Evolutionary conservation across 2,797 vertebrate species (phyloP), one percentile per base, ranked within the genome.

Genomic region (Orestias chungarensis): DNA sequence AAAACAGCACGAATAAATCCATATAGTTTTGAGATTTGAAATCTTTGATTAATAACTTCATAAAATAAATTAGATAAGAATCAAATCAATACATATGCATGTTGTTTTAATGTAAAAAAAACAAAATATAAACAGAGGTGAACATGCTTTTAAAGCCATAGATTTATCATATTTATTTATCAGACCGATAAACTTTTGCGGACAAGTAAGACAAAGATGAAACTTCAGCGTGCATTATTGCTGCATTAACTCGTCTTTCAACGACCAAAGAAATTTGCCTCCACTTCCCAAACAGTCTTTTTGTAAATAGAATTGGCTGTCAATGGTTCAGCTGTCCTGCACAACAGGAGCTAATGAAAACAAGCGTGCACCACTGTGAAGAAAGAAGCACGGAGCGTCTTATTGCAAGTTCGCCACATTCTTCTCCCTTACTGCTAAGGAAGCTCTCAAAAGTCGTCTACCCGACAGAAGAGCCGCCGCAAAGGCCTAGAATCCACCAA

Each of bases 401-500:
- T 64, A 33, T 72, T 70, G 59, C 43, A 35, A 65, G 23, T 25
- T 25, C 38, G 15, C 2, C 27, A 38, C 38, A 64, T 68, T 38
- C 27, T 57, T 72, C 31, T 40, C 50, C 35, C 42, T 25, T 46
- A 84, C 82, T 86, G 79, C 57, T 68, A 40, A 70, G 66, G 27
- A 64, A 42, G 42, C 25, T 12, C 23, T 49, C 9, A 42, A 70
- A 74, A 81, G 78, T 88, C 72, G 79, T 89, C 78, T 84, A 84
- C 76, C 81, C 82, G 83, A 68, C 75, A 84, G 66, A 43, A 64
- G 70, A 75, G 68, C 73, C 76, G 71, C 80, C 87, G 79, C 82
- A 82, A 88, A 86, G 70, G 65, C 66, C 64, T 35, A 52, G 81
- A 88, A 86, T 82, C 88, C 73, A 86, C 81, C 81, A 85, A 83